A percentile compares a stretch with the other conserved stretches of the same genome.
These are phyloP conservation scores for Lycopodina hypogea DNA, from an alignment of 37 sponge, comb jelly and placozoan genomes.

Conservation along the genomic window DNA sequence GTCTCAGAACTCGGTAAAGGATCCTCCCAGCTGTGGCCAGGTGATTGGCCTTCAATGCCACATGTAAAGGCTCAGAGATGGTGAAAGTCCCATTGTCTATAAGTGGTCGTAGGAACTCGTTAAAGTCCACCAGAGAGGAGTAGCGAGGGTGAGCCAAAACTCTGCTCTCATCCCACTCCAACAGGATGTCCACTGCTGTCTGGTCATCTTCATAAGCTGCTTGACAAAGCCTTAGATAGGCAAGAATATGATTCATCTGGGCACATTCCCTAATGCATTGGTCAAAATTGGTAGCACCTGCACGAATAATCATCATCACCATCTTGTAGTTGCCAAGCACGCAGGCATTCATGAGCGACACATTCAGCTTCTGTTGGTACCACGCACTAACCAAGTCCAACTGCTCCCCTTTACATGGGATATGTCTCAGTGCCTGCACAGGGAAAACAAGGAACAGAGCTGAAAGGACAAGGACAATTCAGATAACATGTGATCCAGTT, in stretches of 20 bases:
- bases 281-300: constrained; percentile 50
- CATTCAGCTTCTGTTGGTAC: constrained; percentile 37
- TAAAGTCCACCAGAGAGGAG: constrained; percentile 13
- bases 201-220: constrained; percentile 50
- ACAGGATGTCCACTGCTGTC: constrained; percentile 29
- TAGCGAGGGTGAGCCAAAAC: constrained; percentile 5
- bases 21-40: constrained; percentile 28
- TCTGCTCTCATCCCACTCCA: constrained; percentile 32
- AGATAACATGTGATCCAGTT: too few relatives aligned
- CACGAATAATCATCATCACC: constrained; percentile 26
- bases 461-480: background rate
- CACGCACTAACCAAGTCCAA: constrained; percentile 1
- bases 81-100: constrained; percentile 46
- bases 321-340: constrained; percentile 42
- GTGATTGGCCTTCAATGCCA: constrained; percentile 37
- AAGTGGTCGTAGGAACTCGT: constrained; percentile 41
- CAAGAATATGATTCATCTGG: constrained; percentile 51
- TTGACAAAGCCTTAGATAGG: constrained; percentile 57
- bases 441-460: background rate
- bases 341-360: constrained; percentile 22
- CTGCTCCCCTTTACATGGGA: constrained; percentile 2
- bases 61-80: constrained; percentile 26
- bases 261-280: constrained; percentile 45
- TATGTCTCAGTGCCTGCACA: background rate
- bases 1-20: constrained; percentile 13